Conservation (phyloP, 1,140 invertebrate genomes). For the Drosophila obscura region DNA sequence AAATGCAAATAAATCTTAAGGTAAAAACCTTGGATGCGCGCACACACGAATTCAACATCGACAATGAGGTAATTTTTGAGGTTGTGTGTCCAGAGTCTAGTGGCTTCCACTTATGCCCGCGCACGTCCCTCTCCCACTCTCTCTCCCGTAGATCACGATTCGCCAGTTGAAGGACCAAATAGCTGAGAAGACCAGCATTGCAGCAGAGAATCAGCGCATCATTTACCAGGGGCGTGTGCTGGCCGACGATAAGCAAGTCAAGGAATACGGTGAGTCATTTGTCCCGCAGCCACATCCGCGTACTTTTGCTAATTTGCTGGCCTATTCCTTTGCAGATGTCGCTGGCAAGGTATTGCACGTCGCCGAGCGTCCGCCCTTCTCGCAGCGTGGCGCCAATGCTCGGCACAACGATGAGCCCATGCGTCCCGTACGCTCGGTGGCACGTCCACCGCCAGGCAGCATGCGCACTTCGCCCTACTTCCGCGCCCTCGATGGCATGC, state of each 20-base stretch:
- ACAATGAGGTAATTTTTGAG: constrained; percentile 91
- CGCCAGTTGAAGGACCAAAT: constrained; percentile 94
- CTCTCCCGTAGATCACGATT: constrained; percentile 89
- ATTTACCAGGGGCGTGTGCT: constrained; percentile 97
- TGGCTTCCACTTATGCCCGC: constrained; percentile 17
- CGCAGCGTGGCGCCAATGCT: constrained; percentile 66
- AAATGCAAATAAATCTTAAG: constrained; percentile 91
- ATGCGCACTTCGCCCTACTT: constrained; percentile 81
- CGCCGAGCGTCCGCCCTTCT: constrained; percentile 92
- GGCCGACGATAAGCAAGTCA: constrained; percentile 94
- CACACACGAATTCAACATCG: constrained; percentile 93
- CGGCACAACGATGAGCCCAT: constrained; percentile 83
- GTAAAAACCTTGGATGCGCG: constrained; percentile 97
- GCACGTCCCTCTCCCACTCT: constrained; percentile 1
- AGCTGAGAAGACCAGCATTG: constrained; percentile 89
- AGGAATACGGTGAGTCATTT: constrained; percentile 91
- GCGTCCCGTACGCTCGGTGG: constrained; percentile 61
- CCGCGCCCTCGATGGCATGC: constrained; percentile 78
- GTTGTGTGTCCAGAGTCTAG: constrained; percentile 50
- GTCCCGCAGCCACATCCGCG: neutral
- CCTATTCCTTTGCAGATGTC: constrained; percentile 87
- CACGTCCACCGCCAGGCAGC: constrained; percentile 64
- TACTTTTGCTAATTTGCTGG: neutral
- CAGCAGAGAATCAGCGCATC: constrained; percentile 92
- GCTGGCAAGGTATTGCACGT: constrained; percentile 96